Evolutionary conservation across 2,888 invertebrate genomes (phyloP).

Genomic region (Dermolepida albohirtum): DNA sequence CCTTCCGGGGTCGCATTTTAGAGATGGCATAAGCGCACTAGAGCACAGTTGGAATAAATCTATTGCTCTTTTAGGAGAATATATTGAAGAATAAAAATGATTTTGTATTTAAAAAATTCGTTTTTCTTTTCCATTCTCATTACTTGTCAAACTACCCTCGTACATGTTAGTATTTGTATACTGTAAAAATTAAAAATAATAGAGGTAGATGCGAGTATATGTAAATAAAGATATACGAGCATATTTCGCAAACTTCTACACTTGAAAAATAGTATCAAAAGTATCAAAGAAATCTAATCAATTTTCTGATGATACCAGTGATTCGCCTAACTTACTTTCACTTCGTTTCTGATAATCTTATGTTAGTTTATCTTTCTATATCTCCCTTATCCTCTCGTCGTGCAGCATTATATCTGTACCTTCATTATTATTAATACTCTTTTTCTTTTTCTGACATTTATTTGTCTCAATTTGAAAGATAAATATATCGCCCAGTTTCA

Average conservation of each 20-base stretch:
- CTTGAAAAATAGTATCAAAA: constrained; percentile 9
- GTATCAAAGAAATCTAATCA: constrained; percentile 23
- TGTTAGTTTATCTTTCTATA: background rate
- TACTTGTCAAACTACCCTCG: too few relatives aligned
- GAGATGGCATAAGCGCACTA: too few relatives aligned
- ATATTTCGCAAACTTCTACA: background rate
- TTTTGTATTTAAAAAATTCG: too few relatives aligned
- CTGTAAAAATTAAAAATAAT: too few relatives aligned
- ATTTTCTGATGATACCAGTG: constrained; percentile 22
- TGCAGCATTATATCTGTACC: background rate
- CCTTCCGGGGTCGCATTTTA: too few relatives aligned
- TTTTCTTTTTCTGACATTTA: constrained; percentile 25
- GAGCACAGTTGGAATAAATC: too few relatives aligned
- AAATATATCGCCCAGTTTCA: constrained; percentile 32
- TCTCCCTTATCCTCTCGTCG: background rate
- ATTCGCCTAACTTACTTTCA: constrained; percentile 19
- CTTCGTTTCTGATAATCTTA: constrained; percentile 31
- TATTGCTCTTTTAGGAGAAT: too few relatives aligned
- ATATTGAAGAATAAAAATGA: too few relatives aligned
- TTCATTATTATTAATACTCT: constrained; percentile 22
- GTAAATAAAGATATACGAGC: too few relatives aligned
- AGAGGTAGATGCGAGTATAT: too few relatives aligned
- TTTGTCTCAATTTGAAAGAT: constrained; percentile 39
- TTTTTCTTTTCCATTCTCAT: too few relatives aligned
- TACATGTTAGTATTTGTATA: too few relatives aligned